Evolutionary conservation across 2,888 invertebrate species (phyloP).

Genomic region (Anticlea derivata): DNA sequence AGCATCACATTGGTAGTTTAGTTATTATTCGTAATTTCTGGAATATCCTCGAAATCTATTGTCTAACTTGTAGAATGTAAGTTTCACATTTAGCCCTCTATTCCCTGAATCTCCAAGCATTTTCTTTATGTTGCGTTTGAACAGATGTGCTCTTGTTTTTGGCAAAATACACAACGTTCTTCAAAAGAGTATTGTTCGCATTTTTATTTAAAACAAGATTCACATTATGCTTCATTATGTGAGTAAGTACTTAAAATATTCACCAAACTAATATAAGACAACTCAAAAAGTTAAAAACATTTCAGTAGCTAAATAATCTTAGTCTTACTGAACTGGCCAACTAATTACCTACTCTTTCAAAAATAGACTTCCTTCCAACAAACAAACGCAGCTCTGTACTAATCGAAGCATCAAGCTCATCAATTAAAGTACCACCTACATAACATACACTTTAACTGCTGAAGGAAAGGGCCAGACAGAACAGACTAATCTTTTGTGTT

Average conservation of each 20-base stretch:
- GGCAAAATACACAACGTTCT: too few relatives aligned
- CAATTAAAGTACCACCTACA: too few relatives aligned
- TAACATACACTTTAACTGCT: not conserved
- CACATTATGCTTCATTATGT: too few relatives aligned
- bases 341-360: not conserved
- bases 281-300: not conserved
- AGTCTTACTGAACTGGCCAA: not conserved
- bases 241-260: too few relatives aligned
- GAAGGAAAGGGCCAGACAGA: not conserved
- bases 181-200: too few relatives aligned
- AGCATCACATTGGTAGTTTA: too few relatives aligned
- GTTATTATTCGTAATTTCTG: too few relatives aligned
- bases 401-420: constrained; percentile 2
- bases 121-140: constrained; percentile 19
- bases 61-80: too few relatives aligned
- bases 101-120: constrained; percentile 13
- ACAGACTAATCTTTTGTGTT: too few relatives aligned
- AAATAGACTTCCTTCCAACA: constrained; percentile 22
- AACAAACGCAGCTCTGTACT: constrained; percentile 17
- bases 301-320: not conserved
- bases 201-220: too few relatives aligned
- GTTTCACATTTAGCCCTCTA: not conserved
- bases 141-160: constrained; percentile 20
- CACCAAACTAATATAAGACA: too few relatives aligned
- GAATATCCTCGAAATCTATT: not conserved